Percentiles rank a stretch among this genome's conserved stretches.
phyloP scores from a whole-genome alignment of 2,797 vertebrate genomes.

The Thalassophryne amazonica region DNA sequence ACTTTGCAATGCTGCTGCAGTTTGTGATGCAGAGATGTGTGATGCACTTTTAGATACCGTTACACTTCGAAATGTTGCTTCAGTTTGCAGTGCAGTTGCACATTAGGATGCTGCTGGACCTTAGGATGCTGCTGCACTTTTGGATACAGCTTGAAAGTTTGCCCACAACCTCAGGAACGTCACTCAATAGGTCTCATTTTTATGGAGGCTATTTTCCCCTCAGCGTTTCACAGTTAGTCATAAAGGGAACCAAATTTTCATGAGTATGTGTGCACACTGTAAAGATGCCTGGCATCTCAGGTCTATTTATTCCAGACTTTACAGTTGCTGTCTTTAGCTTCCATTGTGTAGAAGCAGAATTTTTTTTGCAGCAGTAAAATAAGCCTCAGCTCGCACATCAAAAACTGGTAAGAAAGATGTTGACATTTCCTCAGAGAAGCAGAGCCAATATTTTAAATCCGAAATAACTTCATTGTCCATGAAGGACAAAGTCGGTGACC shows the following conservation, averaged over 20 bases:
- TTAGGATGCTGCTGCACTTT: slow-evolving; percentile 34
- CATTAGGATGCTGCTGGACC: too few species aligned
- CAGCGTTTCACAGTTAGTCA: slow-evolving; percentile 15
- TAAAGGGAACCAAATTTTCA: slow-evolving; percentile 9
- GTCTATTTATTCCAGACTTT: slow-evolving; percentile 34
- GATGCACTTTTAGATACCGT: too few species aligned
- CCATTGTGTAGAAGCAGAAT: too few species aligned
- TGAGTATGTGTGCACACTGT: slow-evolving; percentile 12
- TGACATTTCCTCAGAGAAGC: slow-evolving; percentile 16
- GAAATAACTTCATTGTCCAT: slow-evolving; percentile 11
- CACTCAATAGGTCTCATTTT: slow-evolving; percentile 41
- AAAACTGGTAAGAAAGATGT: slow-evolving; percentile 5
- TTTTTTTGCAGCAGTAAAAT: slow-evolving; percentile 17
- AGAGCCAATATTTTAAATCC: slow-evolving; percentile 8
- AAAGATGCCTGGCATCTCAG: slow-evolving; percentile 19
- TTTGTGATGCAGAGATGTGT: too few species aligned
- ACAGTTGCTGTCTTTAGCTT: slow-evolving; percentile 17
- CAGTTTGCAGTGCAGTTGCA: slow-evolving; percentile 32
- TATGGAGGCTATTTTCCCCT: slow-evolving; percentile 43
- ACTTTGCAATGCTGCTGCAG: too few species aligned
- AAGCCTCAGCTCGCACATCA: slow-evolving; percentile 25
- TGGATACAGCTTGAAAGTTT: slow-evolving; percentile 29
- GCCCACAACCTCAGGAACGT: slow-evolving; percentile 36
- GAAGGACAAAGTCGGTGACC: slow-evolving; percentile 19
- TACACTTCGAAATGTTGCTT: slow-evolving; percentile 31